A percentile compares a stretch with the other conserved stretches of the same genome.
phyloP scores from a whole-genome alignment of 2,797 vertebrate genomes.

The Esox lucius region DNA sequence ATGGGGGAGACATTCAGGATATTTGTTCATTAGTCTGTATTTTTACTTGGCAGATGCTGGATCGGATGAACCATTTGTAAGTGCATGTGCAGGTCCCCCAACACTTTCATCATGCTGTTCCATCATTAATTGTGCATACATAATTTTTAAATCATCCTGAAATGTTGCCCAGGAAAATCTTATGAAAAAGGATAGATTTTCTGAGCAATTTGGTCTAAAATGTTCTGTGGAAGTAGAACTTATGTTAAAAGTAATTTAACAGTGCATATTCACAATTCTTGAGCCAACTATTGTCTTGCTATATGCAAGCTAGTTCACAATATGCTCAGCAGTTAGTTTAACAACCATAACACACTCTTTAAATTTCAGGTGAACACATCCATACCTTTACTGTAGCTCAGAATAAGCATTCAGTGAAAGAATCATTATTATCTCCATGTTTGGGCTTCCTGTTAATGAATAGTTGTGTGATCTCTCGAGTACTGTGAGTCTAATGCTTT shows the following conservation, averaged over 20 bases:
- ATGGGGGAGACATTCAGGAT: slow-evolving; percentile 59
- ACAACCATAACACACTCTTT: background rate
- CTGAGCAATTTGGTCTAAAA: background rate
- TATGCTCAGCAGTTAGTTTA: background rate
- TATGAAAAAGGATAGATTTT: slow-evolving; percentile 50
- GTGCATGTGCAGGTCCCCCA: slow-evolving; percentile 34
- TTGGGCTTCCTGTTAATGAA: slow-evolving; percentile 16
- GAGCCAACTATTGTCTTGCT: background rate
- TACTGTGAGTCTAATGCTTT: slow-evolving; percentile 76
- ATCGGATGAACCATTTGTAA: slow-evolving; percentile 52
- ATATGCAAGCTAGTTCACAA: background rate
- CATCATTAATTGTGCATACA: slow-evolving; percentile 63
- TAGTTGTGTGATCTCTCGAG: slow-evolving; percentile 33
- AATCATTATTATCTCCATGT: slow-evolving; percentile 28
- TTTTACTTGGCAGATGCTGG: slow-evolving; percentile 48
- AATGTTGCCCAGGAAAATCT: slow-evolving; percentile 49
- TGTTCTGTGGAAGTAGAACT: background rate
- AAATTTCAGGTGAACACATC: background rate
- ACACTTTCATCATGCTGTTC: slow-evolving; percentile 48
- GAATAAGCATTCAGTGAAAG: background rate
- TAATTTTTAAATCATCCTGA: slow-evolving; percentile 58
- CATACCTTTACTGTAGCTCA: background rate
- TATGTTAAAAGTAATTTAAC: background rate
- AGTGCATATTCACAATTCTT: background rate
- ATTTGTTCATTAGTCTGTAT: slow-evolving; percentile 44